Percentiles rank a stretch among this genome's conserved stretches.
Conservation (phyloP, 2,888 invertebrate species). For the Trachelus stipa region DNA sequence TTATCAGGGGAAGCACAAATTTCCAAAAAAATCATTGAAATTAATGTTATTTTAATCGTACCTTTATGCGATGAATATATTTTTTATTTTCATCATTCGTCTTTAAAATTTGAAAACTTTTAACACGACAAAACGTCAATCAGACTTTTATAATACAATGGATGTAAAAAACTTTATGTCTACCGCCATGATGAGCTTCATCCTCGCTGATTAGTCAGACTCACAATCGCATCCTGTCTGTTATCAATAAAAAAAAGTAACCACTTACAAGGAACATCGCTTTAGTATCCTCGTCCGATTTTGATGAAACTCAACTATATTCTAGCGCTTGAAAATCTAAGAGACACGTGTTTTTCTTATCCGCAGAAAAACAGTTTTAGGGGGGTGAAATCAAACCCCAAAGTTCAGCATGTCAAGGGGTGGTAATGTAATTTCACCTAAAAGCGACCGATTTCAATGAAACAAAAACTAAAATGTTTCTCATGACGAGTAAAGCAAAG, state of each 20-base stretch:
- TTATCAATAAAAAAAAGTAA: neutral
- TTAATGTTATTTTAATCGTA: neutral
- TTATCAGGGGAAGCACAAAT: constrained; percentile 13
- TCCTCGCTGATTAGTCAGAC: neutral
- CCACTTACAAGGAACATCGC: neutral
- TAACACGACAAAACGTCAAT: neutral
- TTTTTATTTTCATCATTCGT: neutral
- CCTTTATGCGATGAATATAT: neutral
- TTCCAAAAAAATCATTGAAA: neutral
- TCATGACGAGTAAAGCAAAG: too few species aligned
- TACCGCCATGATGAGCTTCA: neutral
- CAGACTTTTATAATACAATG: neutral
- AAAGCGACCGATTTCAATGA: too few species aligned
- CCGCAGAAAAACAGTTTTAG: too few species aligned
- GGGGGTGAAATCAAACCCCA: too few species aligned
- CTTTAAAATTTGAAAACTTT: neutral
- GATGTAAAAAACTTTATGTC: neutral
- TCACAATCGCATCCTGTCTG: neutral
- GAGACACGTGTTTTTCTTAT: too few species aligned
- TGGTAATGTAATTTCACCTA: too few species aligned
- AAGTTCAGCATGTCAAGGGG: too few species aligned
- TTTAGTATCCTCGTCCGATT: too few species aligned
- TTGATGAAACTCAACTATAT: too few species aligned
- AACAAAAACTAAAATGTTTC: too few species aligned
- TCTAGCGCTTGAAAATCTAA: too few species aligned